Evolutionary conservation across 2,888 invertebrate species (phyloP).

Genomic region (Metacarcinus magister): DNA sequence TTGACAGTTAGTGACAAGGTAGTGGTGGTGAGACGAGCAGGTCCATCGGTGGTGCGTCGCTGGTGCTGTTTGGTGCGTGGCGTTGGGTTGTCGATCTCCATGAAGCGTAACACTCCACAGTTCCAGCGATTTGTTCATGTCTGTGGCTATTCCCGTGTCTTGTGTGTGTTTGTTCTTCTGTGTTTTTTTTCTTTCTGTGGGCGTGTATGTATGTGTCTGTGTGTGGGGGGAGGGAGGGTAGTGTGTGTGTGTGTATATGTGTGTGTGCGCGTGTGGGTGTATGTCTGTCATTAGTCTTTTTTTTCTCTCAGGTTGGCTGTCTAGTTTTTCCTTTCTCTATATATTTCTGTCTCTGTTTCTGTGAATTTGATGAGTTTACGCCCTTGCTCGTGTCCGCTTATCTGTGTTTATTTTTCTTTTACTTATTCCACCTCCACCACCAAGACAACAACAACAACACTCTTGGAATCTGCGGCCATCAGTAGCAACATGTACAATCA

Average conservation of each 20-base stretch:
- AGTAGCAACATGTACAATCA: background rate
- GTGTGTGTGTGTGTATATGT: background rate
- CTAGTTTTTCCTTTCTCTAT: background rate
- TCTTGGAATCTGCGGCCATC: background rate
- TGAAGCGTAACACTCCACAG: background rate
- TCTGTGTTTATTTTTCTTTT: background rate
- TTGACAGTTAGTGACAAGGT: background rate
- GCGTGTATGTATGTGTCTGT: background rate
- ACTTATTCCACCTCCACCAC: background rate
- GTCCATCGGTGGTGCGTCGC: background rate
- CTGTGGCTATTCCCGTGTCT: background rate
- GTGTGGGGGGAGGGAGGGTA: background rate
- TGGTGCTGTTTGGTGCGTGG: slow-evolving; percentile 14
- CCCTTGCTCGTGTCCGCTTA: background rate
- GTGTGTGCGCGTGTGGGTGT: background rate
- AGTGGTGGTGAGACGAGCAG: background rate
- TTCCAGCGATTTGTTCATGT: background rate
- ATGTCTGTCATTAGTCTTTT: background rate
- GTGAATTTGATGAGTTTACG: background rate
- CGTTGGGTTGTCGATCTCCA: background rate
- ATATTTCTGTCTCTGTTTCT: background rate
- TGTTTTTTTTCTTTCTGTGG: background rate
- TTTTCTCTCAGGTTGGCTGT: background rate
- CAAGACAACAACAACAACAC: background rate
- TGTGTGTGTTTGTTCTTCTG: background rate